Evolutionary conservation across 2,797 vertebrate species (phyloP), one percentile per base, ranked within the genome.

Genomic region (Danionella dracula): DNA sequence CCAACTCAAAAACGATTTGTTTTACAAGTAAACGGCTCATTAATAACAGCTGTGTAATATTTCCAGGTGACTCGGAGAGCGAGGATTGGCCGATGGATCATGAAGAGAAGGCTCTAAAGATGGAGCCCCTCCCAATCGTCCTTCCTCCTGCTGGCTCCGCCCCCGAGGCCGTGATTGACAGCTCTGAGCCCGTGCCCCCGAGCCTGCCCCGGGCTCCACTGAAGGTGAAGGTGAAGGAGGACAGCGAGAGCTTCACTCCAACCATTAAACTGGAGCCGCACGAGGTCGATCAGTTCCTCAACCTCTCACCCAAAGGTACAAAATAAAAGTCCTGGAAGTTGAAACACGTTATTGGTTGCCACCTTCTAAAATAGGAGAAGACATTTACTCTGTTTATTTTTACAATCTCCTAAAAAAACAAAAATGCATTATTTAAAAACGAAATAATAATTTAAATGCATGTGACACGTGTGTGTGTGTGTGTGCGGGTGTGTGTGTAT

Each of bases 271-370:
- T 99, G 86, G 95, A 99, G 70, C 95, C 95, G 13, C 96, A 99
- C 19, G 95, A 99, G 83, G 96, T 99, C 65, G 96, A 99, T 81
- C 95, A 95, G 83, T 99, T 99, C 76, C 90, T 99, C 56, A 99
- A 98, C 79, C 86, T 98, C 58, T 95, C 94, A 46, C 88, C 93
- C 59, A 97, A 97, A 96, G 93, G 96, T 98, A 70, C 76, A 88
- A 74, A 4, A 4, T 27, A 6, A n/a, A n/a, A n/a, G n/a, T n/a
- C n/a, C n/a, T n/a, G n/a, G n/a, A n/a, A n/a, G n/a, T n/a, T n/a
- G n/a, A n/a, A n/a, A n/a, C n/a, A n/a, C n/a, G n/a, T n/a, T n/a
- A n/a, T n/a, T n/a, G n/a, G n/a, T n/a, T n/a, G n/a, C n/a, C n/a
- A n/a, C n/a, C n/a, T n/a, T n/a, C n/a, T n/a, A n/a, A n/a, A n/a